A percentile compares a stretch with the other conserved stretches of the same genome.
phyloP scores from a whole-genome alignment of 2,113 vertebrate species.

The Maccullochella peelii region DNA sequence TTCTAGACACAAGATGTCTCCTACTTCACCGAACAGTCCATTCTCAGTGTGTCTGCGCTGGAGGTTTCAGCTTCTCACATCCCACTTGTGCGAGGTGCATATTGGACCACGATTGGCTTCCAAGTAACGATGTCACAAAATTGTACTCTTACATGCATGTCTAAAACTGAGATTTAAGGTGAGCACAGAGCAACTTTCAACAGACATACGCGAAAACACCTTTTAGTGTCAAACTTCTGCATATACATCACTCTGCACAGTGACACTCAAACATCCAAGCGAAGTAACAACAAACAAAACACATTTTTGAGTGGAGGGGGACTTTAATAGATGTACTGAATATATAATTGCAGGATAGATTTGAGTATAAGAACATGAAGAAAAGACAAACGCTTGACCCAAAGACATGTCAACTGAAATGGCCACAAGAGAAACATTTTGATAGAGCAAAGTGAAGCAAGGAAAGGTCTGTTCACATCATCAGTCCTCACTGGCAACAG shows the following conservation, averaged over 20 bases:
- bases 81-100: not conserved
- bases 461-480: conserved; percentile 17
- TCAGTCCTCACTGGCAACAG: conserved; percentile 16
- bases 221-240: not conserved
- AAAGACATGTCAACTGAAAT: not conserved
- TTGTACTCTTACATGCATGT: no score
- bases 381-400: not conserved
- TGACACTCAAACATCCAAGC: not conserved
- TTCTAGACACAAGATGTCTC: not conserved
- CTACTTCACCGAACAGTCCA: not conserved
- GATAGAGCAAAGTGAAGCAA: conserved; percentile 1
- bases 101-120: not conserved
- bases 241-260: not conserved
- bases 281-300: not conserved
- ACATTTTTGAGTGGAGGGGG: not conserved
- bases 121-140: no score
- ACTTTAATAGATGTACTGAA: no score
- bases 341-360: not conserved
- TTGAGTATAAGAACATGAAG: not conserved
- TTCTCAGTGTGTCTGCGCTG: not conserved
- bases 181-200: no score
- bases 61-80: not conserved
- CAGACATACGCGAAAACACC: not conserved
- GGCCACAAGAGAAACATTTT: conserved; percentile 7
- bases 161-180: not conserved